A percentile compares a stretch with the other conserved stretches of the same genome.
Evolutionary conservation across 2,113 vertebrate species (phyloP).

Genomic region (Perognathus longimembris): DNA sequence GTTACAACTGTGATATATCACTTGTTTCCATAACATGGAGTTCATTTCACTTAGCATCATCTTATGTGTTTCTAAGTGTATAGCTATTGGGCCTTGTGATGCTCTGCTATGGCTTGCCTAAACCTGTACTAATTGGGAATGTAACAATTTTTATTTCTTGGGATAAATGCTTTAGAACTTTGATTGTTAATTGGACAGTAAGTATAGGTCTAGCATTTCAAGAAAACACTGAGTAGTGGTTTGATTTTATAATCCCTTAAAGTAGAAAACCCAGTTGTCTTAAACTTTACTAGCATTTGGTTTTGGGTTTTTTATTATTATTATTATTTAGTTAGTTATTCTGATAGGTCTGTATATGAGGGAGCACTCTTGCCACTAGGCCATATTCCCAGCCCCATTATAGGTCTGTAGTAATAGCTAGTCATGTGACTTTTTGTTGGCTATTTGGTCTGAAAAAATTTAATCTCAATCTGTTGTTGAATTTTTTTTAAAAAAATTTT

Average conservation of each 20-base stretch:
- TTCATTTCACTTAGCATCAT: too few relatives aligned
- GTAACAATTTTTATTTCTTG: slow-evolving; percentile 16
- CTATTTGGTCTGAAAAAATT: not conserved
- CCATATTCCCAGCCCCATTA: too few relatives aligned
- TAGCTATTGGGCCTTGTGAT: too few relatives aligned
- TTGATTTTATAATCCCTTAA: too few relatives aligned
- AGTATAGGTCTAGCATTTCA: not conserved
- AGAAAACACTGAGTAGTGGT: not conserved
- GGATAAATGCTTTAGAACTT: not conserved
- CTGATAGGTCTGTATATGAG: not conserved
- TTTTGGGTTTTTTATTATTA: not conserved
- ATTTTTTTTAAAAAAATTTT: too few relatives aligned
- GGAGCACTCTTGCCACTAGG: too few relatives aligned
- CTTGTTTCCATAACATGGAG: too few relatives aligned
- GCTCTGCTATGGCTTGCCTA: too few relatives aligned
- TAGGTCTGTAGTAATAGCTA: not conserved
- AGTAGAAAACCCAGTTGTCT: not conserved
- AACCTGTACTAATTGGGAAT: too few relatives aligned
- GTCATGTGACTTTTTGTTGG: not conserved
- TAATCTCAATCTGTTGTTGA: not conserved
- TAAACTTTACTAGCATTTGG: not conserved
- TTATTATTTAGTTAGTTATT: slow-evolving; percentile 5
- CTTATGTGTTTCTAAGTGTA: too few relatives aligned
- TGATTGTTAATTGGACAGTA: not conserved
- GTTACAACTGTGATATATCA: too few relatives aligned